phyloP scores from a whole-genome alignment of 2,797 vertebrate genomes.

The Tangara arthus region DNA sequence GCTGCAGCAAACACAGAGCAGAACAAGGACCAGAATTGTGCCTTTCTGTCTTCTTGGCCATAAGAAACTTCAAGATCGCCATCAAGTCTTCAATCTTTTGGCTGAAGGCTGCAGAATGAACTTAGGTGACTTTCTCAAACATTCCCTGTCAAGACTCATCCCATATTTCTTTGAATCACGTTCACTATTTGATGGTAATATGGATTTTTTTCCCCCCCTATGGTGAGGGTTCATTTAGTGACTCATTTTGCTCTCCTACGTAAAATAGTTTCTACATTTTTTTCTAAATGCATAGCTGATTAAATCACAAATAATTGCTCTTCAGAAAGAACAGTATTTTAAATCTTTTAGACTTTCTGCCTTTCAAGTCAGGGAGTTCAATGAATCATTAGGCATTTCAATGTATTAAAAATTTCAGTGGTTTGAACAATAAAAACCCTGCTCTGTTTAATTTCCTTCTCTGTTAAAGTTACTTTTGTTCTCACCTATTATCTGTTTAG shows the following conservation, averaged over 20 bases:
- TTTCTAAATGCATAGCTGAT: conserved; percentile 54
- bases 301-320: conserved; percentile 73
- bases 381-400: conserved; percentile 70
- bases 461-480: conserved; percentile 53
- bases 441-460: conserved; percentile 23
- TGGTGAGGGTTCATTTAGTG: conserved; percentile 67
- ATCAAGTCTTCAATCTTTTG: neutral
- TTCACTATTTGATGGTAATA: conserved; percentile 64
- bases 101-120: conserved; percentile 40
- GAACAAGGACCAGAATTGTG: neutral
- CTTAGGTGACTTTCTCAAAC: conserved; percentile 41
- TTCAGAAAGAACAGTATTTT: conserved; percentile 60
- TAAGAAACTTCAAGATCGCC: neutral
- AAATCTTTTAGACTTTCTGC: conserved; percentile 66
- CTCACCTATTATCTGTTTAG: conserved; percentile 38
- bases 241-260: conserved; percentile 70
- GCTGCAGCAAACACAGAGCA: neutral
- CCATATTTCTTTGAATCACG: conserved; percentile 53
- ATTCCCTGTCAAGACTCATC: conserved; percentile 44
- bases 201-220: neutral
- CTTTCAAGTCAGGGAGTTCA: conserved; percentile 67
- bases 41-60: neutral
- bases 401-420: conserved; percentile 49
- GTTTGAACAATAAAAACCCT: neutral
- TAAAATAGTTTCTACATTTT: conserved; percentile 57